Conservation (phyloP, 2,797 vertebrate species). For the Mormyrops attenuatus region DNA sequence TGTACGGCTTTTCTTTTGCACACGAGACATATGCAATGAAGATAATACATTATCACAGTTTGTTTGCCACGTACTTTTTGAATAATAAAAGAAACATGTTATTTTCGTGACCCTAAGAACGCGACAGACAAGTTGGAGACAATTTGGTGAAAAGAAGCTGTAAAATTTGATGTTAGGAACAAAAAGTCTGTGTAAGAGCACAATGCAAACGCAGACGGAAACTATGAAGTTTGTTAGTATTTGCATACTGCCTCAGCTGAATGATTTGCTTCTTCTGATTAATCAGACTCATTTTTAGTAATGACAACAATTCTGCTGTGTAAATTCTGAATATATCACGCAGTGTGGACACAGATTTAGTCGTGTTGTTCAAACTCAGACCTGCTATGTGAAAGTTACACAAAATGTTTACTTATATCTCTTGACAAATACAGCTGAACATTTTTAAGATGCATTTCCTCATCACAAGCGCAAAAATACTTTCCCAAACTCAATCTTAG, state of each 20-base stretch:
- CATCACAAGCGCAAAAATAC: neutral
- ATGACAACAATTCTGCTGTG: neutral
- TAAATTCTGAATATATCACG: constrained; percentile 3
- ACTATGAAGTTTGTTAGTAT: neutral
- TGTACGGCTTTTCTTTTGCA: neutral
- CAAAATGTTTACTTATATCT: neutral
- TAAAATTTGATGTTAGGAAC: neutral
- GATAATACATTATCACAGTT: neutral
- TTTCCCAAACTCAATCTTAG: neutral
- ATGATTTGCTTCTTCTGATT: neutral
- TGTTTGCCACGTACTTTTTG: neutral
- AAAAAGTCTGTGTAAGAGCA: neutral
- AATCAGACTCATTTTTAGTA: neutral
- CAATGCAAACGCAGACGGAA: neutral
- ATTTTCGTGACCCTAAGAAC: neutral
- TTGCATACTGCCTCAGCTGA: neutral
- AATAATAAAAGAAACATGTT: neutral
- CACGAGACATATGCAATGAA: neutral
- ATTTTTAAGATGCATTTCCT: neutral
- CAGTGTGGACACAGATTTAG: neutral
- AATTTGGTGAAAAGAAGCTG: neutral
- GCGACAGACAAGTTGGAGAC: neutral
- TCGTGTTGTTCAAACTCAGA: neutral
- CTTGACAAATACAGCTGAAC: neutral
- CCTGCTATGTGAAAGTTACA: neutral